A percentile compares a stretch with the other conserved stretches of the same genome.
These are phyloP conservation scores for Drosophila monieri DNA, from an alignment of 2,888 invertebrate genomes.

Conservation along the genomic window DNA sequence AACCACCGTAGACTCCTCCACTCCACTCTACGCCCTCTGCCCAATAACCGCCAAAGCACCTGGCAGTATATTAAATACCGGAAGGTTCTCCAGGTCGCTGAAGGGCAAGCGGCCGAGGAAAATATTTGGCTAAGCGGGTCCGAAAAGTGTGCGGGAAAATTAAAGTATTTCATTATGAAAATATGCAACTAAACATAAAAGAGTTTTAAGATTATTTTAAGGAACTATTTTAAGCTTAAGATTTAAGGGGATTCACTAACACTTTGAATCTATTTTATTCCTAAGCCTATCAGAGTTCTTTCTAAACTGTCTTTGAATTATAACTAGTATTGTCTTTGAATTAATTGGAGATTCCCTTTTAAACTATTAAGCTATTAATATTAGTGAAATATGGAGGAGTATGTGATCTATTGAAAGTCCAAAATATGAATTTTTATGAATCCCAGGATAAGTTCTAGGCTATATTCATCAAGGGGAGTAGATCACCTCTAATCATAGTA, in stretches of 20 bases:
- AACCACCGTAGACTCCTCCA: not conserved
- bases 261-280: not conserved
- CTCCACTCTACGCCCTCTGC: not conserved
- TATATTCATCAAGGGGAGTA: not conserved
- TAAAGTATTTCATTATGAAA: not conserved
- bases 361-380: no score
- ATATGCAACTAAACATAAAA: slow-evolving; percentile 7
- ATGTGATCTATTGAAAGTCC: not conserved
- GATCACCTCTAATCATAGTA: slow-evolving; percentile 40
- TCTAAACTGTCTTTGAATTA: no score
- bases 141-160: slow-evolving; percentile 8
- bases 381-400: not conserved
- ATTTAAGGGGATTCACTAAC: no score
- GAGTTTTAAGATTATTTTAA: not conserved
- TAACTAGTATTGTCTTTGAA: no score
- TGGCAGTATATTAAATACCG: slow-evolving; percentile 60
- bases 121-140: slow-evolving; percentile 7
- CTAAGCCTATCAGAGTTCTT: not conserved
- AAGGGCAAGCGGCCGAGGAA: slow-evolving; percentile 50
- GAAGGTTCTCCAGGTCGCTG: slow-evolving; percentile 58
- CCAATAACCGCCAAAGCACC: slow-evolving; percentile 36
- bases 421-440: not conserved
- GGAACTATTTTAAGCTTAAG: no score
- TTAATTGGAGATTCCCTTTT: no score
- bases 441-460: not conserved